Percentiles rank a stretch among this genome's conserved stretches.
These are phyloP conservation scores for Mactromeris polynyma DNA, from an alignment of 2,888 invertebrate species.

Conservation along the genomic window DNA sequence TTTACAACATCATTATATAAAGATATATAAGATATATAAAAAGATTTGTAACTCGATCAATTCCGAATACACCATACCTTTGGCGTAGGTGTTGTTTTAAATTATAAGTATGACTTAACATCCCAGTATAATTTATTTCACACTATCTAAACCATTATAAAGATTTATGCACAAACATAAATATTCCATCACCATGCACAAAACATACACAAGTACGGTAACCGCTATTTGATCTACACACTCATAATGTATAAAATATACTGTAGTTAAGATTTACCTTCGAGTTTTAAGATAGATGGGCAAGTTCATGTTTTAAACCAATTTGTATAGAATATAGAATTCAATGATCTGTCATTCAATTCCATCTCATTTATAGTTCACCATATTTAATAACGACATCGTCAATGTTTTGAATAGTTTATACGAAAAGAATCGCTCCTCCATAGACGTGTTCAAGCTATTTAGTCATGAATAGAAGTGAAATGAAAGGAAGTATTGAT, in stretches of 20 bases:
- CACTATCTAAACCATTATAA: neutral
- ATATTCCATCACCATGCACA: neutral
- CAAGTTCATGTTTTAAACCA: slow-evolving; percentile 25
- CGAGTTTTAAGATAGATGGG: slow-evolving; percentile 35
- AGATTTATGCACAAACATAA: slow-evolving; percentile 3
- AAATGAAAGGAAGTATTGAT: slow-evolving; percentile 27
- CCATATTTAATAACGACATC: neutral
- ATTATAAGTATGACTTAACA: neutral
- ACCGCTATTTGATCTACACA: neutral
- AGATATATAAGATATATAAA: no score
- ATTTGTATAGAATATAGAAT: slow-evolving; percentile 13
- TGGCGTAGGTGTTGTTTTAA: neutral
- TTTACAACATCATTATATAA: no score
- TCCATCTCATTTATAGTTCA: slow-evolving; percentile 15
- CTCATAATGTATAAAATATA: neutral
- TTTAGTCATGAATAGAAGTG: slow-evolving; percentile 26
- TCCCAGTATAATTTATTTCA: neutral
- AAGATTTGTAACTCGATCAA: neutral
- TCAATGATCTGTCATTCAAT: slow-evolving; percentile 22
- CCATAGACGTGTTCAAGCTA: slow-evolving; percentile 25
- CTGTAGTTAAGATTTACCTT: slow-evolving; percentile 22
- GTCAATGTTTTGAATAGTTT: neutral
- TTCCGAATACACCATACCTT: neutral
- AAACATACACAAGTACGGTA: neutral
- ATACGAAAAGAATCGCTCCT: neutral